phyloP scores from a whole-genome alignment of 2,888 invertebrate genomes.

The Deilephila porcellus region DNA sequence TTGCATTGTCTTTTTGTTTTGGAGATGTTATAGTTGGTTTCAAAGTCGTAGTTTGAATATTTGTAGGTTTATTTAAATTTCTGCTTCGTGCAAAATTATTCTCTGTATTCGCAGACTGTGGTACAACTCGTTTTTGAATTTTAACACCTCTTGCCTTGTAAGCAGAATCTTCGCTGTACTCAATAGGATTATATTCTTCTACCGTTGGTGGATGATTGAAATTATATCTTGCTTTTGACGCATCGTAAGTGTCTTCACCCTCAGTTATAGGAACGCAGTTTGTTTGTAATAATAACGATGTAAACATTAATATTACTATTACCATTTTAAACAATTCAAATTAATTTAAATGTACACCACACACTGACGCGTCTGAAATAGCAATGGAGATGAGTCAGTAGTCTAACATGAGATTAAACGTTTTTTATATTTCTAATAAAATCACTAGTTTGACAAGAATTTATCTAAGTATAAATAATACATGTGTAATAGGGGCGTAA shows the following conservation, averaged over 20 bases:
- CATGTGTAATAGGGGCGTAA: conserved; percentile 37
- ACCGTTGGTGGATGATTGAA: conserved; percentile 57
- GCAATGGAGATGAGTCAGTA: conserved; percentile 68
- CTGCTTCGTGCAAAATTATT: not conserved
- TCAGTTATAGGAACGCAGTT: conserved; percentile 12
- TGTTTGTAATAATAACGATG: not conserved
- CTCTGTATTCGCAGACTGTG: not conserved
- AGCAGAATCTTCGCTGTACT: not conserved
- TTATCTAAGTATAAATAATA: conserved; percentile 34
- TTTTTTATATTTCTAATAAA: conserved; percentile 58
- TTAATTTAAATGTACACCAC: conserved; percentile 50
- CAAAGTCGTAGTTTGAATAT: not conserved
- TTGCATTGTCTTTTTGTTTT: not conserved
- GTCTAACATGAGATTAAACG: conserved; percentile 48
- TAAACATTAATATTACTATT: conserved; percentile 34
- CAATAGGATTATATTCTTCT: conserved; percentile 47
- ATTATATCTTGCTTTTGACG: conserved; percentile 37
- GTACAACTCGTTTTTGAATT: conserved; percentile 5
- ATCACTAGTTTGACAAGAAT: conserved; percentile 70
- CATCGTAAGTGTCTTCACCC: conserved; percentile 37
- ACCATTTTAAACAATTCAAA: conserved; percentile 41
- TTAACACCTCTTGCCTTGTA: not conserved
- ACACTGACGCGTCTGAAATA: conserved; percentile 59
- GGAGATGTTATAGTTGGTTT: not conserved
- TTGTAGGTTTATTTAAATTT: not conserved